Percentiles rank a stretch among this genome's conserved stretches.
Conservation (phyloP, 1,140 invertebrate species). For the Hydropsyche tenuis region DNA sequence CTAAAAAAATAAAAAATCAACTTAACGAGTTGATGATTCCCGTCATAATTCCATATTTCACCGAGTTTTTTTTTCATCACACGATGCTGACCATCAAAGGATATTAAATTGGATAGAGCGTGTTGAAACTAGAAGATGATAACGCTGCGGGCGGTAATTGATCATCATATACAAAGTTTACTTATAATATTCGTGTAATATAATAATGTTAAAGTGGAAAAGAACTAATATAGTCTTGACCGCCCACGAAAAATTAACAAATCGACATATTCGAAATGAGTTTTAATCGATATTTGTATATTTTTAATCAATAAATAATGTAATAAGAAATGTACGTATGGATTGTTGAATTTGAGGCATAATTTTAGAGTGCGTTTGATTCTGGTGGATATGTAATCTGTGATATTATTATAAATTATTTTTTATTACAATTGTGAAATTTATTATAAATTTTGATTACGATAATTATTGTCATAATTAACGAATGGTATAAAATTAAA, state of each 20-base stretch:
- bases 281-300: too few species aligned
- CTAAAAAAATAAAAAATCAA: too few species aligned
- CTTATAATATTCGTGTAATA: background rate
- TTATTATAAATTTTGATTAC: too few species aligned
- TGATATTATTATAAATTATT: too few species aligned
- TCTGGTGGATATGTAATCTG: too few species aligned
- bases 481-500: too few species aligned
- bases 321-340: too few species aligned
- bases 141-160: slow-evolving; percentile 40
- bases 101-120: slow-evolving; percentile 29
- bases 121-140: slow-evolving; percentile 40
- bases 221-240: background rate
- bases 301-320: too few species aligned
- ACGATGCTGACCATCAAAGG: slow-evolving; percentile 8
- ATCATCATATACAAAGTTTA: slow-evolving; percentile 29
- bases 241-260: background rate
- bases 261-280: background rate
- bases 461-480: too few species aligned
- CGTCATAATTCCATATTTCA: slow-evolving; percentile 20
- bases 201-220: background rate
- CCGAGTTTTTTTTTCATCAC: background rate
- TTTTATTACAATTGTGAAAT: too few species aligned
- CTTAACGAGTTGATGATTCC: background rate
- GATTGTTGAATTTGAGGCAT: too few species aligned
- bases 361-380: too few species aligned